phyloP scores from a whole-genome alignment of 2,888 invertebrate species.

The Heterodera filipjevi region DNA sequence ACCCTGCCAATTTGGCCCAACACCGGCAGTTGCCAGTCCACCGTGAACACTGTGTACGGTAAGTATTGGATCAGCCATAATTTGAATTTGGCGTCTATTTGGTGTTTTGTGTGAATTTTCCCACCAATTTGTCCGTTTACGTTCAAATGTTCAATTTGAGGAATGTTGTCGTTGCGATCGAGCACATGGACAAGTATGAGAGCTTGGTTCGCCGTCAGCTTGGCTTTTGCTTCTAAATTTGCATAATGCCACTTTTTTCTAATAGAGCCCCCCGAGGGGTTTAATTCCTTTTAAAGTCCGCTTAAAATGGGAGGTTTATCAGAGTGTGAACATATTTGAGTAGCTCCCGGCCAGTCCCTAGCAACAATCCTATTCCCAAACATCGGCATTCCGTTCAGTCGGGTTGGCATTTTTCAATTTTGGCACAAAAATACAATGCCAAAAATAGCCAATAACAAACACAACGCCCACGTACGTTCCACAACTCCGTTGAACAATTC shows the following conservation, averaged over 20 bases:
- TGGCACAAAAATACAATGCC: background rate
- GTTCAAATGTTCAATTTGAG: constrained; percentile 49
- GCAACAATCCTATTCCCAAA: no score
- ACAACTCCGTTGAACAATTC: constrained; percentile 27
- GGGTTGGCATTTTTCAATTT: no score
- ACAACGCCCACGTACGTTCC: constrained; percentile 17
- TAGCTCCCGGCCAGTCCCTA: no score
- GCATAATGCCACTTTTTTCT: no score
- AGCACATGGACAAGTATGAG: constrained; percentile 55
- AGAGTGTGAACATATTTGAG: no score
- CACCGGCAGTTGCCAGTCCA: constrained; percentile 53
- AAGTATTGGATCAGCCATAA: background rate
- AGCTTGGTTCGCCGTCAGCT: constrained; percentile 52
- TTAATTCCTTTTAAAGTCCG: no score
- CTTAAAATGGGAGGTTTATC: no score
- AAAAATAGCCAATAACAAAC: background rate
- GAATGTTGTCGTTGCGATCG: constrained; percentile 63
- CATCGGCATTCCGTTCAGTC: no score
- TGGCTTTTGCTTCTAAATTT: constrained; percentile 52
- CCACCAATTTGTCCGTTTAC: constrained; percentile 39
- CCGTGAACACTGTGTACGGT: constrained; percentile 44
- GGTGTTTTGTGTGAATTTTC: background rate
- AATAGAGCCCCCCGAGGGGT: no score
- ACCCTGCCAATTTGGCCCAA: constrained; percentile 45
- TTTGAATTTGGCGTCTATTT: constrained; percentile 1